phyloP scores from a whole-genome alignment of 2,888 invertebrate species.

The Drosophila subquinaria region DNA sequence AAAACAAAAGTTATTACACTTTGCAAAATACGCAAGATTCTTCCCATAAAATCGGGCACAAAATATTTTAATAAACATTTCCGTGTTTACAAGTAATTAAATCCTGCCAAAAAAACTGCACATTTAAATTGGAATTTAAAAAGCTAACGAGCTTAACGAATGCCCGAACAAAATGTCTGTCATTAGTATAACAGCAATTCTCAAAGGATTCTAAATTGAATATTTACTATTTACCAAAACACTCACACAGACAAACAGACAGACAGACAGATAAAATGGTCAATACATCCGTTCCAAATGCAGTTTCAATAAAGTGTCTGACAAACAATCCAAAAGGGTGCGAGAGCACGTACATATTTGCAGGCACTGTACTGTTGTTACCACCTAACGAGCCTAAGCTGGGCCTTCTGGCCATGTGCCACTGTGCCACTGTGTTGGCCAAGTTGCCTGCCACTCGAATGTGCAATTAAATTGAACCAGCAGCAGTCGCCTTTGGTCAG shows the following conservation, averaged over 20 bases:
- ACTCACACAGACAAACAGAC: not conserved
- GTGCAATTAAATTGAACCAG: constrained; percentile 50
- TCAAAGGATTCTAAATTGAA: constrained; percentile 18
- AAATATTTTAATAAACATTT: not conserved
- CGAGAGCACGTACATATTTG: constrained; percentile 4
- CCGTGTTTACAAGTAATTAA: not conserved
- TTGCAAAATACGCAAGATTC: too few relatives aligned
- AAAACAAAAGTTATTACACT: too few relatives aligned
- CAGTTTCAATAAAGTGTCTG: constrained; percentile 38
- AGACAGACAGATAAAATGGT: constrained; percentile 1
- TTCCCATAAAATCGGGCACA: too few relatives aligned
- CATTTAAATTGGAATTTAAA: not conserved
- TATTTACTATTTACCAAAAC: constrained; percentile 11
- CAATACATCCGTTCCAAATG: constrained; percentile 14
- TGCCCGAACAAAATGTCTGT: not conserved
- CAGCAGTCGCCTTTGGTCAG: constrained; percentile 9
- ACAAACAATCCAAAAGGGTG: constrained; percentile 24
- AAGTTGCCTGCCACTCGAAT: constrained; percentile 19
- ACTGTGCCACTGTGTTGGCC: constrained; percentile 9
- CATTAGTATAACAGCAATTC: not conserved
- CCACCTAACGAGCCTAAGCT: constrained; percentile 40
- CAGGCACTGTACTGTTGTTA: not conserved
- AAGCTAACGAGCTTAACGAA: not conserved
- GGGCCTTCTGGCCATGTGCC: constrained; percentile 8
- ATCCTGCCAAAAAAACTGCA: not conserved